Evolutionary conservation across 2,113 vertebrate genomes (phyloP), one percentile per base, ranked within the genome.

Genomic region (Aegypius monachus): DNA sequence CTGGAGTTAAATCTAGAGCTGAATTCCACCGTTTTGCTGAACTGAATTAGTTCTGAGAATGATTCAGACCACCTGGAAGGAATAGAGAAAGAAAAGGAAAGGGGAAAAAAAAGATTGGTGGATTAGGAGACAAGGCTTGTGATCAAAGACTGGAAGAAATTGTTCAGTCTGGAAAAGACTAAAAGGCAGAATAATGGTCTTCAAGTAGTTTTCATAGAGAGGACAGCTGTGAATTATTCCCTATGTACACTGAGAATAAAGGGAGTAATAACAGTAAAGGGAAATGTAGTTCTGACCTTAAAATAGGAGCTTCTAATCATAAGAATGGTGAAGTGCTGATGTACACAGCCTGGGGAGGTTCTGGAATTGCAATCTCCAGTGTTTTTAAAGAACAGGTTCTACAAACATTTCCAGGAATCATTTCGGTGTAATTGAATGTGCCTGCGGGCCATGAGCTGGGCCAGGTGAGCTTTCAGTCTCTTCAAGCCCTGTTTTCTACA

Each of bases 341-440:
- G 50, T 91, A 67, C 81, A 61, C 52, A 56, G 87, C 84, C 65
- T 72, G 27, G 26, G 81, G 81, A 48, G 3, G 9, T 20, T 89
- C 70, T 23, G 77, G 81, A 90, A 73, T 34, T 91, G 50, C 45
- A 88, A 0, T 93, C 70, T 79, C 65, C 22, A 52, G 22, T 80
- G 56, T 48, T 96, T 89, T 93, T 85, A 79, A 88, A 70, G 73
- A 95, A 72, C 13, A 85, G 21, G 31, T 91, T 93, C 53, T 61
- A 80, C 61, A 96, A 90, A 96, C 40, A 82, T 82, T 96, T 96
- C 87, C 66, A 82, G 81, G 92, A 96, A 90, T 81, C 73, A 40
- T 65, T 90, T 80, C 48, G 14, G 13, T 82, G 52, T 70, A 94
- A 90, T 88, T 83, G 83, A 91, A 81, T 77, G 62, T 67, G 22